phyloP scores from a whole-genome alignment of 2,113 vertebrate species.

The Anoura caudifer region DNA sequence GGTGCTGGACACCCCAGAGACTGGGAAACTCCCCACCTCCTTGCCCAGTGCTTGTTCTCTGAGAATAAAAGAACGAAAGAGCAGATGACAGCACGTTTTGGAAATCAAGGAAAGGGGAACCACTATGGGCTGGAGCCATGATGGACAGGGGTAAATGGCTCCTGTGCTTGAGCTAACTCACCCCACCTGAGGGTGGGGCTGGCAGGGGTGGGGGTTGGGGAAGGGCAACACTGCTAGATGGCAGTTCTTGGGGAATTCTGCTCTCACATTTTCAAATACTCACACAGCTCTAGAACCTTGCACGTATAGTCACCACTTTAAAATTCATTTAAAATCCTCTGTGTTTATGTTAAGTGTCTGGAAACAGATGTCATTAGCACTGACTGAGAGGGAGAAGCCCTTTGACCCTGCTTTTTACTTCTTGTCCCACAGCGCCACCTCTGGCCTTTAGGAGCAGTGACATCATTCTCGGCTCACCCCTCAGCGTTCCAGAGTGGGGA shows the following conservation, averaged over 20 bases:
- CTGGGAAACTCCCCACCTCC: background rate
- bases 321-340: background rate
- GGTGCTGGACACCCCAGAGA: background rate
- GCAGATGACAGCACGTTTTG: background rate
- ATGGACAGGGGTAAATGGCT: background rate
- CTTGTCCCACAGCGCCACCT: constrained; percentile 76
- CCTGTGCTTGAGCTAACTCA: background rate
- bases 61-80: background rate
- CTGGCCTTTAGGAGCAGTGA: constrained; percentile 45
- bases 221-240: background rate
- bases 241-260: background rate
- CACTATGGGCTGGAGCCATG: background rate
- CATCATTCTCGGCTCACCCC: background rate
- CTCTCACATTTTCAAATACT: background rate
- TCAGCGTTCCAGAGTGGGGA: background rate
- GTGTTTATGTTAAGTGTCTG: background rate
- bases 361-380: background rate
- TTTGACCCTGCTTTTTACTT: constrained; percentile 28
- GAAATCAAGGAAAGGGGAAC: background rate
- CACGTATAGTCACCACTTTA: background rate
- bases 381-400: background rate
- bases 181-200: background rate
- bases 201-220: accelerated
- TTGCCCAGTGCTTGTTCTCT: background rate
- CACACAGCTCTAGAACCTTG: background rate